Evolutionary conservation across 2,113 vertebrate species (phyloP).

Genomic region (Oceanites oceanicus): DNA sequence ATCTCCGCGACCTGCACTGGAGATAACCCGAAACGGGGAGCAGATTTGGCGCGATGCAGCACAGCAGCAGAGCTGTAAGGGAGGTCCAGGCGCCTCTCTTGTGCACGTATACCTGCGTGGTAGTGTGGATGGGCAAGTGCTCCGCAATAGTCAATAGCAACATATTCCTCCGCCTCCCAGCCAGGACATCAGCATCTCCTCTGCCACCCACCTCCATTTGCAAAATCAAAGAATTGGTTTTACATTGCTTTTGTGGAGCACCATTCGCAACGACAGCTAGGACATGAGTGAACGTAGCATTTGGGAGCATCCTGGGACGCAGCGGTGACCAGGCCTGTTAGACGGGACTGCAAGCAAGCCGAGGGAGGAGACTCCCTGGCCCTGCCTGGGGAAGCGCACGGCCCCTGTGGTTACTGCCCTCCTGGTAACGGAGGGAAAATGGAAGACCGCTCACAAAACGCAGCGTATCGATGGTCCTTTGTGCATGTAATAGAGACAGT

Average conservation of each 20-base stretch:
- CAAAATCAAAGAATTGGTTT: not conserved
- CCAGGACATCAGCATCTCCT: not conserved
- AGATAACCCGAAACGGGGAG: not conserved
- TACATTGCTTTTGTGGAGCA: not conserved
- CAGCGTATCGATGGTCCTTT: fast-evolving
- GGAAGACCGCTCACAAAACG: not conserved
- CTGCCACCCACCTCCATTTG: not conserved
- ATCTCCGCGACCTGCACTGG: not conserved
- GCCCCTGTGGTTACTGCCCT: not conserved
- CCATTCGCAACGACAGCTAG: not conserved
- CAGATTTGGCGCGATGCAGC: fast-evolving
- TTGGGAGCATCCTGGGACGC: not conserved
- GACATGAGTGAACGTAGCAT: fast-evolving
- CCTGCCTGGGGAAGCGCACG: not conserved
- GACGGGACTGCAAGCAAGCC: fast-evolving
- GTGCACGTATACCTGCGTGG: not conserved
- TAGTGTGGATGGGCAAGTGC: not conserved
- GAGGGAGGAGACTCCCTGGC: not conserved
- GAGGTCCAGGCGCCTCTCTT: not conserved
- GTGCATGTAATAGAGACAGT: not conserved
- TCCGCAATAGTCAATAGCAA: not conserved
- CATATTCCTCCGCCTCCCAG: not conserved
- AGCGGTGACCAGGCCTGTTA: not conserved
- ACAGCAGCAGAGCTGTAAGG: not conserved
- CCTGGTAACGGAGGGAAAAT: not conserved